phyloP scores from a whole-genome alignment of 1,140 invertebrate species.

The Chlorops oryzae region DNA sequence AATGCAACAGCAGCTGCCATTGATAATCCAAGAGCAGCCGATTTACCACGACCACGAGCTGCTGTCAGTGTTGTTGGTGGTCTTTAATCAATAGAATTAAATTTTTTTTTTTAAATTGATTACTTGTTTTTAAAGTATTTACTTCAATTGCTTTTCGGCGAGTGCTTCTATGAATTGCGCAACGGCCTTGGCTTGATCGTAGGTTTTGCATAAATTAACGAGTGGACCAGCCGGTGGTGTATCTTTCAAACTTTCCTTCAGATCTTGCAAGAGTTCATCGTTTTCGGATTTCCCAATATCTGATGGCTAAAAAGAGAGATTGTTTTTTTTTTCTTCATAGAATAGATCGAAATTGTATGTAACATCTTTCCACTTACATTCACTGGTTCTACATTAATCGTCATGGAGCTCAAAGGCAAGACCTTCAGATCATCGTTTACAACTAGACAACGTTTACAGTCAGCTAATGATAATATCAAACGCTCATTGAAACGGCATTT shows the following conservation, averaged over 20 bases:
- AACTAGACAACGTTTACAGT: conserved; percentile 83
- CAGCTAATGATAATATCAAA: conserved; percentile 86
- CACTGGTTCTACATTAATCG: conserved; percentile 69
- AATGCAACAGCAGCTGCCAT: conserved; percentile 79
- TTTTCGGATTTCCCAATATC: conserved; percentile 41
- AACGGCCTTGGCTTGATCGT: conserved; percentile 90
- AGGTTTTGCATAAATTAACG: conserved; percentile 86
- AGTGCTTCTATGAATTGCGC: conserved; percentile 93
- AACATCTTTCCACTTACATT: conserved; percentile 48
- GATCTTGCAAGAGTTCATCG: conserved; percentile 57
- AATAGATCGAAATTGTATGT: conserved; percentile 5
- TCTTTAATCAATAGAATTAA: conserved; percentile 35
- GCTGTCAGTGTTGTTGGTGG: conserved; percentile 94
- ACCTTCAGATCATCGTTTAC: conserved; percentile 91
- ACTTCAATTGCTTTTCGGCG: conserved; percentile 75
- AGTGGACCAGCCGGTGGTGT: conserved; percentile 86
- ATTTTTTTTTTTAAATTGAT: background rate
- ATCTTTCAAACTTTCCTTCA: conserved; percentile 71
- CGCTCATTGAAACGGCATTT: conserved; percentile 95
- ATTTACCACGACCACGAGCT: conserved; percentile 94
- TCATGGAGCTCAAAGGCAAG: conserved; percentile 86
- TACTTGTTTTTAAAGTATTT: conserved; percentile 3
- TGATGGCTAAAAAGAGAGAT: conserved; percentile 19
- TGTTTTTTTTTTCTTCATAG: no score
- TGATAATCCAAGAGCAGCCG: conserved; percentile 92